These are phyloP conservation scores for Tricholaema leucomelas DNA, from an alignment of 2,113 vertebrate genomes.

Conservation along the genomic window DNA sequence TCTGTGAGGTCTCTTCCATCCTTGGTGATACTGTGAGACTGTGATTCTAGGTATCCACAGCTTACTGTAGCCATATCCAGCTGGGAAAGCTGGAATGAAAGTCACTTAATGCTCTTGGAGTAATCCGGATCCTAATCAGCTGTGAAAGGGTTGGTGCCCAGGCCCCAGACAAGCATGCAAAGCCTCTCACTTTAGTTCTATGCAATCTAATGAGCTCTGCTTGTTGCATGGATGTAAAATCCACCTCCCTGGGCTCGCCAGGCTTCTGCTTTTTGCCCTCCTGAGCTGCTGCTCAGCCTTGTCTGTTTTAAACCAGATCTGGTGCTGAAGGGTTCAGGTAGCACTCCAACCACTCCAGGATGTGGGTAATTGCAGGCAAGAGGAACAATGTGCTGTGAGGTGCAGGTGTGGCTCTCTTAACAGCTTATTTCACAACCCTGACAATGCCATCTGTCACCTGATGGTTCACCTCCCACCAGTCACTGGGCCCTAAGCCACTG, in stretches of 20 bases:
- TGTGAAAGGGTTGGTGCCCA: neutral
- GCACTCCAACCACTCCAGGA: slow-evolving; percentile 22
- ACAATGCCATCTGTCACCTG: neutral
- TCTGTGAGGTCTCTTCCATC: too few species aligned
- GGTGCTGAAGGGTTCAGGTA: neutral
- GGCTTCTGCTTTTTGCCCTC: neutral
- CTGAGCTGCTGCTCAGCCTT: neutral
- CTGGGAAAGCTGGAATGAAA: rapidly evolving
- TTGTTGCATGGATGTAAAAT: neutral
- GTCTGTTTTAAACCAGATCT: neutral
- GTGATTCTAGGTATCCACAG: neutral
- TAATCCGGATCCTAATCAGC: neutral
- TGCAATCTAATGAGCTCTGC: neutral
- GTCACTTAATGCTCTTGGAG: neutral
- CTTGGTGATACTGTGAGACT: too few species aligned
- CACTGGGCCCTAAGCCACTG: neutral
- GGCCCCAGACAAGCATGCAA: neutral
- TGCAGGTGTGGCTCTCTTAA: neutral
- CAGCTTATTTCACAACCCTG: neutral
- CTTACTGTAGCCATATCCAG: neutral
- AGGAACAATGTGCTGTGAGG: slow-evolving; percentile 2
- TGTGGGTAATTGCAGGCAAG: neutral
- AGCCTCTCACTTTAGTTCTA: neutral
- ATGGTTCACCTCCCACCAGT: neutral
- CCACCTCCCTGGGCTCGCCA: neutral